phyloP scores from a whole-genome alignment of 2,888 invertebrate genomes.

The Formica aserva region DNA sequence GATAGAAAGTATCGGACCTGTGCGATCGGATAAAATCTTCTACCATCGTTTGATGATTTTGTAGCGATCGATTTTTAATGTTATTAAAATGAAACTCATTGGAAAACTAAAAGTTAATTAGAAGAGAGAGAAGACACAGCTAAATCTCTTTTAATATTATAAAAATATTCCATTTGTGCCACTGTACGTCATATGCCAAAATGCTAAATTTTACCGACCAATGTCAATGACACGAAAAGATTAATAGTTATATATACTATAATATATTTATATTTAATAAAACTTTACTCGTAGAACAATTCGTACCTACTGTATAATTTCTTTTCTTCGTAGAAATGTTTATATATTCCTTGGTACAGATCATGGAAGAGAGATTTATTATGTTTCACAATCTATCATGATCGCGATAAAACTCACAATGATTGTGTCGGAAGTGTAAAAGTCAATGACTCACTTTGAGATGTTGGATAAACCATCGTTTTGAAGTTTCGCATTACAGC shows the following conservation, averaged over 20 bases:
- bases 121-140: background rate
- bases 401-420: background rate
- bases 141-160: background rate
- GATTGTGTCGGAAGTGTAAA: background rate
- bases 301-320: no score
- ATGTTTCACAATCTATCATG: background rate
- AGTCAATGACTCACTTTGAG: background rate
- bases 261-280: no score
- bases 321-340: no score
- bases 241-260: no score
- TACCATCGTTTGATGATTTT: background rate
- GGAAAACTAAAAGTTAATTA: background rate
- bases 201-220: background rate
- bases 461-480: background rate
- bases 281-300: no score
- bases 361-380: no score
- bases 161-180: background rate
- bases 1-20: background rate
- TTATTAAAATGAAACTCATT: background rate
- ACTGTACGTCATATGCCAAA: background rate
- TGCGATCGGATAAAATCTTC: background rate
- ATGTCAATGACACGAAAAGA: no score
- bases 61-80: background rate
- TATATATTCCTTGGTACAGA: no score
- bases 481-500: background rate